Evolutionary conservation across 2,113 vertebrate species (phyloP), one percentile per base, ranked within the genome.

Genomic region (Phoenicopterus ruber): DNA sequence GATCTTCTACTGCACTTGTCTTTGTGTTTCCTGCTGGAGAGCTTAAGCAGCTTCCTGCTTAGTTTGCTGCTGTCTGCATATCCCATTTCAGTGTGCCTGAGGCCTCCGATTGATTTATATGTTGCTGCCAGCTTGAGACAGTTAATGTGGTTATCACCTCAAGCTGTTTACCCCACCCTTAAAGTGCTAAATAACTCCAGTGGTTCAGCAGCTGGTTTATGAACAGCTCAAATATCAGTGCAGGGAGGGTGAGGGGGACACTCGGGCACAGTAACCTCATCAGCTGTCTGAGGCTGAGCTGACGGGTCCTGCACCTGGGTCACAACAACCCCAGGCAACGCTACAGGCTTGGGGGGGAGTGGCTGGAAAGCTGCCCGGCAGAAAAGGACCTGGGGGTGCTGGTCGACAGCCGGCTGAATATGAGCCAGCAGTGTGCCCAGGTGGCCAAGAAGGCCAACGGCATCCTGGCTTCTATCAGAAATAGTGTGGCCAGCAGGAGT

Each of bases 71-170:
- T 88, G 91, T 76, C 70, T 93, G 65, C 2, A 5, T 87, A 73
- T 88, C 69, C 78, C 58, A 29, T 95, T 97, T 90, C 74, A 88
- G 4, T 46, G 44, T 86, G 96, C 93, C 84, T 47, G 59, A 87
- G 84, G 93, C 81, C 54, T 87, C 90, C 82, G 93, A 92, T 91
- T 94, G 89, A 96, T 97, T 97, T 96, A 95, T 92, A 70, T 69
- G 31, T 93, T 88, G 58, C 78, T 93, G 87, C 90, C 74, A 95
- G 94, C 82, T 85, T 94, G 87, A 82, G 93, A 93, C 87, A 91
- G 90, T 67, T 65, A 80, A 61, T 95, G 96, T 96, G 96, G 93
- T 96, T 97, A 95, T 97, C 96, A 96, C 94, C 92, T 96, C 94
- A 91, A 96, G 93, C 90, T 96, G 90, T 94, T 96, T 92, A 90